phyloP scores from a whole-genome alignment of 1,140 invertebrate genomes.

The Eciton burchellii region DNA sequence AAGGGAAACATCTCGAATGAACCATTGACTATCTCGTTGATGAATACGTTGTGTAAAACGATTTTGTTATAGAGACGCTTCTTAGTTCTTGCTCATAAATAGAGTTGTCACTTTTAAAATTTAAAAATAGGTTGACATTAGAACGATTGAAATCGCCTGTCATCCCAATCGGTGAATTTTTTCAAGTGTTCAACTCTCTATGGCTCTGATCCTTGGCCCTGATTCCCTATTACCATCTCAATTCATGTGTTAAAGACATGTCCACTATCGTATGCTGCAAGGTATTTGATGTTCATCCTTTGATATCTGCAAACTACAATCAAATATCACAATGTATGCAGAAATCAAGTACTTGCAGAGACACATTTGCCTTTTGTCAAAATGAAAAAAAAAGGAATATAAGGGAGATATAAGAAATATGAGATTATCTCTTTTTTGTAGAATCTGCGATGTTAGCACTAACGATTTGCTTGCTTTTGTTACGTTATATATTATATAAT shows the following conservation, averaged over 20 bases:
- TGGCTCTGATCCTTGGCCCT: slow-evolving; percentile 36
- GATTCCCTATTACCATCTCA: slow-evolving; percentile 22
- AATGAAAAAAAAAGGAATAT: not conserved
- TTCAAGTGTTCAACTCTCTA: slow-evolving; percentile 67
- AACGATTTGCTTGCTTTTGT: not conserved
- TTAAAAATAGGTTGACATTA: slow-evolving; percentile 65
- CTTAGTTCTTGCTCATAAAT: slow-evolving; percentile 71
- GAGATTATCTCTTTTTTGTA: not conserved
- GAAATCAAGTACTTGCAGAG: slow-evolving; percentile 60
- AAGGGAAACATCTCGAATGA: slow-evolving; percentile 64
- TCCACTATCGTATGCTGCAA: slow-evolving; percentile 62
- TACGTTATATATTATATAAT: not conserved
- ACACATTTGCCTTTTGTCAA: slow-evolving; percentile 1
- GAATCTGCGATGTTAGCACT: not conserved
- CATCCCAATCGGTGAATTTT: slow-evolving; percentile 63
- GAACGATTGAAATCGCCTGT: slow-evolving; percentile 65
- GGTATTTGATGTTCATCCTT: slow-evolving; percentile 73
- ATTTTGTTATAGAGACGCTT: slow-evolving; percentile 65
- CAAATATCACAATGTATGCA: slow-evolving; percentile 26
- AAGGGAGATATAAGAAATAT: not conserved
- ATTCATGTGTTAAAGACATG: slow-evolving; percentile 72
- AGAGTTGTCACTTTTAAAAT: slow-evolving; percentile 68
- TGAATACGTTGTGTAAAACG: slow-evolving; percentile 62
- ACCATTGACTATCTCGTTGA: slow-evolving; percentile 71
- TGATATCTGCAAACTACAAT: slow-evolving; percentile 23